These are phyloP conservation scores for Chascanopsetta lugubris DNA, from an alignment of 2,113 vertebrate genomes.

Conservation along the genomic window DNA sequence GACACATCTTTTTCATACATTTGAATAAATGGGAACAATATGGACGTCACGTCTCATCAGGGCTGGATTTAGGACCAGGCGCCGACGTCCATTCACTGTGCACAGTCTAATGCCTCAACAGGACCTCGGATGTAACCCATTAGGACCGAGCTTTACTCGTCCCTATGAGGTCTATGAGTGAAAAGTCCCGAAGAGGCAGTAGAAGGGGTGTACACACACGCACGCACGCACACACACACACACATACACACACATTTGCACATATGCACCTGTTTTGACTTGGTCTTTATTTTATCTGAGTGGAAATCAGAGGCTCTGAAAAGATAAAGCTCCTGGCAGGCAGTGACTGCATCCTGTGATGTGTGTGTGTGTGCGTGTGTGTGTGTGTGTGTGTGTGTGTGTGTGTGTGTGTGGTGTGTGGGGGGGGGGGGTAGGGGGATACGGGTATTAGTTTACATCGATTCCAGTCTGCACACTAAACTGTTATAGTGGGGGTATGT, in stretches of 20 bases:
- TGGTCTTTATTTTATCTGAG: constrained; percentile 29
- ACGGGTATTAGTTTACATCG: constrained; percentile 55
- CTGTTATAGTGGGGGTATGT: constrained; percentile 22
- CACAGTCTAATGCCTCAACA: no score
- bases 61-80: no score
- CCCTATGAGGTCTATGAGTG: no score
- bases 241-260: background rate
- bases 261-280: constrained; percentile 52
- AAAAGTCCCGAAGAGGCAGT: no score
- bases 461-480: constrained; percentile 59
- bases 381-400: constrained; percentile 14
- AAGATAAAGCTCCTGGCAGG: constrained; percentile 23
- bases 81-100: no score
- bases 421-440: constrained; percentile 16
- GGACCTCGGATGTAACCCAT: no score
- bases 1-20: no score
- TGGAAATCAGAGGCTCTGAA: constrained; percentile 30
- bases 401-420: constrained; percentile 12
- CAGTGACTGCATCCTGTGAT: background rate
- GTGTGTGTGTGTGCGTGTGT: constrained; percentile 6
- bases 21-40: no score
- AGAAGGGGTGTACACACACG: background rate
- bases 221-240: background rate
- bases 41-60: no score
- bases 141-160: no score